Evolutionary conservation across 2,113 vertebrate species (phyloP).

Genomic region (Triplophysa rosa): DNA sequence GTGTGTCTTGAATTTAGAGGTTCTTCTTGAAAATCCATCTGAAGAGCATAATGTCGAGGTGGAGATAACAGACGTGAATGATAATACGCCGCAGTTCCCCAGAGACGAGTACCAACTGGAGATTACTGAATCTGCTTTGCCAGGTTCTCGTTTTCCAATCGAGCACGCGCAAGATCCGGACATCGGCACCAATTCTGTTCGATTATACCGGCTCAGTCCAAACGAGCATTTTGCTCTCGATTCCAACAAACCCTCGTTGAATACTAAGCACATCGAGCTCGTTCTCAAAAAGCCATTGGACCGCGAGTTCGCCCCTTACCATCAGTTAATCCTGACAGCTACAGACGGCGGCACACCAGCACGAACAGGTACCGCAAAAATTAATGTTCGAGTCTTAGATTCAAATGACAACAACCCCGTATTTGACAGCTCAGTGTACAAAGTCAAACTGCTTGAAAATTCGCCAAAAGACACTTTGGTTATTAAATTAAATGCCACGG

Average conservation of each 20-base stretch:
- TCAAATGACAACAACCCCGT: slow-evolving; percentile 76
- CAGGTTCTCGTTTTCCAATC: slow-evolving; percentile 73
- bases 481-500: slow-evolving; percentile 83
- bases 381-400: slow-evolving; percentile 75
- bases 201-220: slow-evolving; percentile 87
- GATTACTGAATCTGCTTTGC: slow-evolving; percentile 74
- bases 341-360: slow-evolving; percentile 75
- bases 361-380: slow-evolving; percentile 71
- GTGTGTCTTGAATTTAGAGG: slow-evolving; percentile 74
- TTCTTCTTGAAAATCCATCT: slow-evolving; percentile 73
- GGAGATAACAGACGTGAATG: slow-evolving; percentile 75
- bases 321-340: slow-evolving; percentile 76
- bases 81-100: slow-evolving; percentile 79
- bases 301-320: slow-evolving; percentile 75
- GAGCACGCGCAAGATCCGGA: slow-evolving; percentile 78
- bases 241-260: slow-evolving; percentile 85
- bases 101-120: slow-evolving; percentile 76
- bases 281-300: slow-evolving; percentile 79
- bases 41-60: slow-evolving; percentile 76
- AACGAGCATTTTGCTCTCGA: slow-evolving; percentile 90
- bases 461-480: slow-evolving; percentile 75
- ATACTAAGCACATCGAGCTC: slow-evolving; percentile 81
- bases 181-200: slow-evolving; percentile 87
- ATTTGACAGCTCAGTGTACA: slow-evolving; percentile 77
- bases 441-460: slow-evolving; percentile 81